A percentile compares a stretch with the other conserved stretches of the same genome.
phyloP scores from a whole-genome alignment of 2,797 vertebrate genomes.

The Cynodonichthys magdalenae region DNA sequence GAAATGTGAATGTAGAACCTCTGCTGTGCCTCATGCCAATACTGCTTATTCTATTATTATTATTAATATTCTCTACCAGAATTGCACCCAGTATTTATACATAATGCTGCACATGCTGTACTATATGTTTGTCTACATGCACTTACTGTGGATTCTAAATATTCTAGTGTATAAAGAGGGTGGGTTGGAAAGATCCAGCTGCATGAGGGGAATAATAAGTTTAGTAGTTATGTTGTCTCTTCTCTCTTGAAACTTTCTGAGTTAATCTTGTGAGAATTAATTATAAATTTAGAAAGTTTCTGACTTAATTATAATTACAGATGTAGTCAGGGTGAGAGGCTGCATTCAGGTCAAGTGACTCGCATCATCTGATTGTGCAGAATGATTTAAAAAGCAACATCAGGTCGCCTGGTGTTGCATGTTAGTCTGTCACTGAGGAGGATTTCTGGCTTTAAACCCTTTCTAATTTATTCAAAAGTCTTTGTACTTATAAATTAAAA shows the following conservation, averaged over 20 bases:
- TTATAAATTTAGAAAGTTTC: neutral
- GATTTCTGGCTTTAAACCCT: no score
- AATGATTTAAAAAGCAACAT: conserved; percentile 19
- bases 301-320: neutral
- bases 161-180: no score
- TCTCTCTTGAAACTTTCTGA: no score
- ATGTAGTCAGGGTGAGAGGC: neutral
- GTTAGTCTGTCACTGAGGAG: neutral
- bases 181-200: no score
- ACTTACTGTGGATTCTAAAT: no score
- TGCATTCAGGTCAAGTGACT: conserved; percentile 49
- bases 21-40: conserved; percentile 31
- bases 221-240: no score
- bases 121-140: no score
- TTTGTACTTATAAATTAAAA: no score
- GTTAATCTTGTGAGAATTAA: no score
- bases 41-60: neutral
- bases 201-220: neutral
- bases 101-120: no score
- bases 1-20: conserved; percentile 36
- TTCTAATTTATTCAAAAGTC: no score
- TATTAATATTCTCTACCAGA: neutral
- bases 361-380: conserved; percentile 16
- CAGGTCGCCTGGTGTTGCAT: neutral
- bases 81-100: neutral